phyloP scores from a whole-genome alignment of 2,797 vertebrate genomes.

The Anguilla anguilla region DNA sequence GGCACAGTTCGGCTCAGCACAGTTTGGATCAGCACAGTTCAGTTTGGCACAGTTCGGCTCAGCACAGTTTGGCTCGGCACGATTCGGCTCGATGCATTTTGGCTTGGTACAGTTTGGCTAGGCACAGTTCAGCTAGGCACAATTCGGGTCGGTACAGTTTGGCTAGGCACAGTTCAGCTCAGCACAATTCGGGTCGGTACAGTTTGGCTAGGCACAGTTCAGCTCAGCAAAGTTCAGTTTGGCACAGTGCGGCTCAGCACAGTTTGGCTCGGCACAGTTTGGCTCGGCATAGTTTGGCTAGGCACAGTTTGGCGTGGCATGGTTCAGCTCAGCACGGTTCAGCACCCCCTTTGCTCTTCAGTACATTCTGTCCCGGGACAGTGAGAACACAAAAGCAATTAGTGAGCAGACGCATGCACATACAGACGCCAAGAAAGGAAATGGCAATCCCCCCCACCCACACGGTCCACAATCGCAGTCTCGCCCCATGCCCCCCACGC shows the following conservation, averaged over 20 bases:
- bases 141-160: neutral
- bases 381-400: neutral
- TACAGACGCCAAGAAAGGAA: neutral
- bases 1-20: neutral
- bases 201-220: too few species aligned
- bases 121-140: neutral
- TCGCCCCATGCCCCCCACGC: too few species aligned
- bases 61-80: neutral
- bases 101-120: too few species aligned
- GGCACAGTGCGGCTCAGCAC: neutral
- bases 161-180: neutral
- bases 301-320: neutral
- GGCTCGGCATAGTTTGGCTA: neutral
- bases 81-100: neutral
- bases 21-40: too few species aligned
- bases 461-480: too few species aligned
- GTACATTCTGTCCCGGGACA: neutral
- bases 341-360: neutral
- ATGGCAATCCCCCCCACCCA: too few species aligned
- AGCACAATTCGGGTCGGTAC: neutral
- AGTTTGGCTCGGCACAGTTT: neutral
- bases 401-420: neutral
- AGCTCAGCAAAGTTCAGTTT: too few species aligned
- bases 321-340: neutral
- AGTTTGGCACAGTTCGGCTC: neutral